phyloP scores from a whole-genome alignment of 2,888 invertebrate genomes.

The Himalopsyche japonica region DNA sequence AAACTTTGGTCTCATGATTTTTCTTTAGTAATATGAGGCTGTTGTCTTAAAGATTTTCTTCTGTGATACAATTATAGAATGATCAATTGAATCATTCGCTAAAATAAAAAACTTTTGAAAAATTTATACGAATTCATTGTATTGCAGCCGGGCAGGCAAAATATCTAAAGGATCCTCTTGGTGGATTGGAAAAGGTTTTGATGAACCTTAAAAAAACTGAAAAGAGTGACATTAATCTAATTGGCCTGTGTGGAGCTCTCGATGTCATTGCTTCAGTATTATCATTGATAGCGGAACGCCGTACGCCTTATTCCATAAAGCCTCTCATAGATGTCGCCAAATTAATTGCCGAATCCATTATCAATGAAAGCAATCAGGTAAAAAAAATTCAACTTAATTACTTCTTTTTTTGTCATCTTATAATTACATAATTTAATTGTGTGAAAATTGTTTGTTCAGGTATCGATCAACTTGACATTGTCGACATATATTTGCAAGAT shows the following conservation, averaged over 20 bases:
- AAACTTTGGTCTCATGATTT: constrained; percentile 33
- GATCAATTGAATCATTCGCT: background rate
- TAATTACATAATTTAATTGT: no score
- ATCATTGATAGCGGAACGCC: background rate
- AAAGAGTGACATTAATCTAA: background rate
- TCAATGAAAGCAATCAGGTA: background rate
- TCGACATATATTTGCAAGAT: background rate
- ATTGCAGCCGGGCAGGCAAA: constrained; percentile 22
- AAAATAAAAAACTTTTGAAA: no score
- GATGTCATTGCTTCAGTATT: constrained; percentile 3
- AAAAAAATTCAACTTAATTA: background rate
- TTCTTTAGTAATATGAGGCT: constrained; percentile 43
- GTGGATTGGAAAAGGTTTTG: constrained; percentile 6
- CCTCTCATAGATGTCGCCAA: background rate
- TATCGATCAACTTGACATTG: background rate
- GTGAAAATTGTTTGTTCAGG: background rate
- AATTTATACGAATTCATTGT: no score
- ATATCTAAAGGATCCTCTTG: constrained; percentile 3
- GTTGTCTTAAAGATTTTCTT: background rate
- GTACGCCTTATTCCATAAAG: background rate
- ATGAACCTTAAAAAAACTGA: background rate
- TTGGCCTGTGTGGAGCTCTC: constrained; percentile 1
- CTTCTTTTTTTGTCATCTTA: no score
- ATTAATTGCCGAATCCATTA: background rate
- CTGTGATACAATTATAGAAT: background rate